These are phyloP conservation scores for Calephelis virginiensis DNA, from an alignment of 1,140 invertebrate genomes.

Conservation along the genomic window DNA sequence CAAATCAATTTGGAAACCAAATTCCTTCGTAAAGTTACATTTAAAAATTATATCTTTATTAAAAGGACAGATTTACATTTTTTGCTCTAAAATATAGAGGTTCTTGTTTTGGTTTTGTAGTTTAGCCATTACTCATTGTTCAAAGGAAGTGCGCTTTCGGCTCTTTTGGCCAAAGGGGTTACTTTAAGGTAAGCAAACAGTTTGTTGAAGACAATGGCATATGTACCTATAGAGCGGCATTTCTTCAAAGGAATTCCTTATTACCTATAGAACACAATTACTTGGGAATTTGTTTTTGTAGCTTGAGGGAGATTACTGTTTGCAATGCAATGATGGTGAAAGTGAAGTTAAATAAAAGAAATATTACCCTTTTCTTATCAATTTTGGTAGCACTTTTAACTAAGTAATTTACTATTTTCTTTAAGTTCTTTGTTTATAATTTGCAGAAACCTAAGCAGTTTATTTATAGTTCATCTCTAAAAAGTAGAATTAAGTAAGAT, in stretches of 20 bases:
- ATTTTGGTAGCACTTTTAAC: not conserved
- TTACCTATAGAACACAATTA: not conserved
- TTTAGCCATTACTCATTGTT: not conserved
- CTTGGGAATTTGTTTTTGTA: not conserved
- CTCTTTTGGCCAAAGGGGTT: not conserved
- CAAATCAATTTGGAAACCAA: constrained; percentile 5
- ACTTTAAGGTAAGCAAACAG: not conserved
- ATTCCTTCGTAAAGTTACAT: not conserved
- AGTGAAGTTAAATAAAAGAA: not conserved
- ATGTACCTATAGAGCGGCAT: not conserved
- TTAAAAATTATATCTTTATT: too few species aligned
- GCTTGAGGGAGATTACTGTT: not conserved
- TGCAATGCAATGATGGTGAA: not conserved
- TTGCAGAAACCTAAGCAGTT: too few species aligned
- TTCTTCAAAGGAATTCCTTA: constrained; percentile 1
- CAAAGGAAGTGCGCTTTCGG: constrained; percentile 2
- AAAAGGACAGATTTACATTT: not conserved
- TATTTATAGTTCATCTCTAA: too few species aligned
- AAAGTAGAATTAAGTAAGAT: too few species aligned
- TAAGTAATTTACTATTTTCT: too few species aligned
- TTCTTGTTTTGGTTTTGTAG: not conserved
- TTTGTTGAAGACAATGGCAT: not conserved
- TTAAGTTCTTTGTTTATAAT: too few species aligned
- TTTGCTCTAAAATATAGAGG: not conserved
- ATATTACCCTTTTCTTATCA: not conserved